Evolutionary conservation across 2,888 invertebrate species (phyloP), one percentile per base, ranked within the genome.

Genomic region (Pyrgus malvae): DNA sequence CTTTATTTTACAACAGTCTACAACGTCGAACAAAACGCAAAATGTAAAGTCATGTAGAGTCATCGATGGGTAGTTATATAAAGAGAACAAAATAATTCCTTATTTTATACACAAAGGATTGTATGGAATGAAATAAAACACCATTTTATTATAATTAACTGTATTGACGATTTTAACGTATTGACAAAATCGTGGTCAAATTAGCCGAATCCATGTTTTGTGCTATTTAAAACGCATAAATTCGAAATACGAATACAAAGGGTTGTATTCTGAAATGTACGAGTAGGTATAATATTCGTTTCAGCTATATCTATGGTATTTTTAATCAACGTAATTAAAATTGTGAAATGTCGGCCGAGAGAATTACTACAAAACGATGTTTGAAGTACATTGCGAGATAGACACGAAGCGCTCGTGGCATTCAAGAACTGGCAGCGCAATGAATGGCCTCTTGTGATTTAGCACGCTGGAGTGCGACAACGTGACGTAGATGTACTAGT

Each of bases 291-390:
- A 54, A 27, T 40, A 46, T 40, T 29, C 29, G 45, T 12, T 44
- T 27, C 33, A 27, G 17, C 46, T 54, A 41, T 40, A 40, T 46
- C 46, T 40, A 54, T 54, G 46, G 54, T 54, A 54, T 54, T 54
- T 54, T 54, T 54, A 54, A 54, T 54, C 54, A 54, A 54, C 54
- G 46, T 54, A 54, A 54, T 54, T 54, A 54, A 54, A 46, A 46
- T 40, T 46, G 54, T 46, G 31, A 46, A 54, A 41, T 41, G 46
- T 33, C 25, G 54, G 31, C 29, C 14, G 49, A 48, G 54, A 54
- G 46, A 41, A 48, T 54, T 40, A 54, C 53, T 54, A 46, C 35
- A 41, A 48, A 53, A 48, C 40, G 40, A 53, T 46, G 31, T 31
- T 54, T 40, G 46, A 46, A 54, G 54, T 54, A 46, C 23, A 54